phyloP scores from a whole-genome alignment of 2,113 vertebrate species.

The Perccottus glenii region DNA sequence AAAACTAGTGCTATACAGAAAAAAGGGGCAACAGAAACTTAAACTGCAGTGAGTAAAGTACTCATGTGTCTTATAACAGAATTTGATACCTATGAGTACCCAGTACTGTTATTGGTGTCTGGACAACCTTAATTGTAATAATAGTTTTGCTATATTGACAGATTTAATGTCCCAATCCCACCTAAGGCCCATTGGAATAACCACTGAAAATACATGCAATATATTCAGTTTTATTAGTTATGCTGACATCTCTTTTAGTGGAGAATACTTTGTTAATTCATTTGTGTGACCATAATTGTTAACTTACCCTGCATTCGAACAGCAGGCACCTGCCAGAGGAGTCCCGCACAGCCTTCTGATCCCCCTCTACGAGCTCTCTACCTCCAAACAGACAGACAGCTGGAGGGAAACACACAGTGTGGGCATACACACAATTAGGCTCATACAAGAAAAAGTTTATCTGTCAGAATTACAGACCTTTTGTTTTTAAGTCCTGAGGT shows the following conservation, averaged over 20 bases:
- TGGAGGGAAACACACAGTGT: constrained; percentile 59
- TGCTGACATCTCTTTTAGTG: constrained; percentile 6
- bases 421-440: constrained; percentile 13
- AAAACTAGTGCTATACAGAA: too few relatives aligned
- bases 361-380: constrained; percentile 89
- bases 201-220: neutral
- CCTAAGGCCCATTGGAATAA: too few relatives aligned
- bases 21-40: too few relatives aligned
- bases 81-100: too few relatives aligned
- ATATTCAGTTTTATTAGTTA: constrained; percentile 16
- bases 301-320: constrained; percentile 94
- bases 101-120: too few relatives aligned
- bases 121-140: too few relatives aligned
- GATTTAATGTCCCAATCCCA: too few relatives aligned
- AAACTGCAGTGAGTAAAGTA: too few relatives aligned
- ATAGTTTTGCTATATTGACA: too few relatives aligned
- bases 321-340: constrained; percentile 89
- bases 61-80: too few relatives aligned
- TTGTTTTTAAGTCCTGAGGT: constrained; percentile 25
- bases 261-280: constrained; percentile 4
- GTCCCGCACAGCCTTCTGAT: constrained; percentile 87
- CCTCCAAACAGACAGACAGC: constrained; percentile 91
- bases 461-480: neutral
- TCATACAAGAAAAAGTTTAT: neutral
- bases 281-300: neutral